Base-by-base conservation (phyloP, 2,113 vertebrate genomes). In the Mugil cephalus region DNA sequence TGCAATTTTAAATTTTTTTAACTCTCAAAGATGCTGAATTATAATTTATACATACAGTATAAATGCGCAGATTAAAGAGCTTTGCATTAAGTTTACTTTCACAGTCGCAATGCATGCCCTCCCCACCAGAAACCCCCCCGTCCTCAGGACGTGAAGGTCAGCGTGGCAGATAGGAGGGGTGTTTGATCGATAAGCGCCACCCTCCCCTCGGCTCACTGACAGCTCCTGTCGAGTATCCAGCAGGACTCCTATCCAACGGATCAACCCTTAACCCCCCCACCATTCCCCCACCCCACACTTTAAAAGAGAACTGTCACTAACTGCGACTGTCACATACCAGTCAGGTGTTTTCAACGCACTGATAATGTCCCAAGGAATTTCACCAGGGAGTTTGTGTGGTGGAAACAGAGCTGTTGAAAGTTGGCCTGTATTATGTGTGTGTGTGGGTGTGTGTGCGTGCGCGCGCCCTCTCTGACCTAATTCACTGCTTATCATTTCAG, bases 181-280 rank as follows among this genome's bases (percentile, higher is more conserved):
- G 84, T 92, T 93, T 94, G 93, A 95, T 94, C 89, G 92, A 94
- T 96, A 95, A 90, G 91, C 87, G 89, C 92, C 93, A 93, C 93
- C 94, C 89, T 73, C 73, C 79, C 67, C 72, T 71, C 45, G 30
- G 72, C 86, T 83, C 82, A 88, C 89, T 83, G 90, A 93, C 90
- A 93, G 90, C 84, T 89, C 82, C 89, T 91, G 90, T 93, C 88
- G 86, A 88, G 90, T 82, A 40, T 88, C 87, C 88, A 81, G 88
- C 82, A 81, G 88, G 90, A 77, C 79, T 63, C 50, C 43, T 90
- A 88, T 92, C 85, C 87, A 88, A 87, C 83, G 82, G 83, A 89
- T 86, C 90, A 85, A 83, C 66, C 71, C 48, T 69, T 69, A 12
- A 55, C 30, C n/a, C 30, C 46, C 46, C 62, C 40, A 18, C 46